Conservation (phyloP, 2,113 vertebrate genomes). For the Boulengerochromis microlepis region DNA sequence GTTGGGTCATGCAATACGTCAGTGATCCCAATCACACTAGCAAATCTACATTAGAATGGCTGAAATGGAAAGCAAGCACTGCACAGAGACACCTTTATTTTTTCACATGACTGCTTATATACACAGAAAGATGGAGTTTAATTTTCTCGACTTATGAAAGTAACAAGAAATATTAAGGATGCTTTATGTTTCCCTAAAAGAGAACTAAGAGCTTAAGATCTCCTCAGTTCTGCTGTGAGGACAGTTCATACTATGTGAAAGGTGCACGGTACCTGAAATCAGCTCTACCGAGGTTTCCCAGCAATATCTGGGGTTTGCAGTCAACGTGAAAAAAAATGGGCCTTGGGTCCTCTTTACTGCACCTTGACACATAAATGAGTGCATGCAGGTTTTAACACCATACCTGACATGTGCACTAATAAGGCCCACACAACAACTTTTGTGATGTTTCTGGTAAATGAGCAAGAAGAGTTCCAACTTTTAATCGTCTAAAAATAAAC, state of each 20-base stretch:
- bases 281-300: background rate
- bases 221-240: background rate
- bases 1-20: background rate
- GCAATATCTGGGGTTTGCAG: background rate
- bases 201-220: background rate
- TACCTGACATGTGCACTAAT: background rate
- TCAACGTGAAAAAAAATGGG: background rate
- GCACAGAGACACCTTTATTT: background rate
- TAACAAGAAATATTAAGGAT: background rate
- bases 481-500: conserved; percentile 1
- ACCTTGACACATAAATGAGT: background rate
- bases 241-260: background rate
- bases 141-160: background rate
- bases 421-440: background rate
- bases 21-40: background rate
- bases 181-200: background rate
- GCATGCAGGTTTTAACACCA: background rate
- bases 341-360: background rate
- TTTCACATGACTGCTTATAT: background rate
- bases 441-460: background rate
- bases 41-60: background rate
- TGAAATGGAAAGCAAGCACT: background rate
- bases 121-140: background rate
- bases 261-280: background rate
- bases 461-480: background rate